phyloP scores from a whole-genome alignment of 2,113 vertebrate species.

The Odocoileus hemionus region DNA sequence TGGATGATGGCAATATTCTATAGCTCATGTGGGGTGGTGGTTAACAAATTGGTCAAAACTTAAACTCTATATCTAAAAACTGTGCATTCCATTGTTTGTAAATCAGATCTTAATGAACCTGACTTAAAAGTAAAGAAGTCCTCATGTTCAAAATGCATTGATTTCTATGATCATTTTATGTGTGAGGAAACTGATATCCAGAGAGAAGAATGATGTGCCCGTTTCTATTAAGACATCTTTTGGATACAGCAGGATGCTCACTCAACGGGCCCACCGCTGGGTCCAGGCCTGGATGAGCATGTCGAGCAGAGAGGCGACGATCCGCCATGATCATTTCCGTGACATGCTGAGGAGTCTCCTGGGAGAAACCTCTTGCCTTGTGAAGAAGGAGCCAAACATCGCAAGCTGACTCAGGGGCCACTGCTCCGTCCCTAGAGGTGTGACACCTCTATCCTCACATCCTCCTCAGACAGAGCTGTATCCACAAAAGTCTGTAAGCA shows the following conservation, averaged over 20 bases:
- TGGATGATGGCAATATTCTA: background rate
- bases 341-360: background rate
- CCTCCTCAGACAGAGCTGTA: background rate
- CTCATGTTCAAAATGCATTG: background rate
- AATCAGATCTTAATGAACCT: background rate
- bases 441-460: background rate
- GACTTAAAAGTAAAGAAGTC: background rate
- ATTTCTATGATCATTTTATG: background rate
- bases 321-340: background rate
- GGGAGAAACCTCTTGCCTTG: rapidly evolving
- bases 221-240: background rate
- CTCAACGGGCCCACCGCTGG: rapidly evolving
- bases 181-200: background rate
- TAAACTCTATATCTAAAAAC: background rate
- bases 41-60: background rate
- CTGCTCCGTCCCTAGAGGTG: rapidly evolving
- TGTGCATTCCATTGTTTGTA: background rate
- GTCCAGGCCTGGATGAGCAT: background rate
- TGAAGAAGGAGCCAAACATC: background rate
- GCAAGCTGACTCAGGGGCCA: background rate
- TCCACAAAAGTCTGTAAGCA: background rate
- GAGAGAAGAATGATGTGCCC: background rate
- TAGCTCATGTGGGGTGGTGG: background rate
- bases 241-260: background rate
- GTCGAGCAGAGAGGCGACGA: background rate